These are phyloP conservation scores for Caenorhabditis sp. DNA, from an alignment of 2,888 invertebrate genomes.

Conservation along the genomic window DNA sequence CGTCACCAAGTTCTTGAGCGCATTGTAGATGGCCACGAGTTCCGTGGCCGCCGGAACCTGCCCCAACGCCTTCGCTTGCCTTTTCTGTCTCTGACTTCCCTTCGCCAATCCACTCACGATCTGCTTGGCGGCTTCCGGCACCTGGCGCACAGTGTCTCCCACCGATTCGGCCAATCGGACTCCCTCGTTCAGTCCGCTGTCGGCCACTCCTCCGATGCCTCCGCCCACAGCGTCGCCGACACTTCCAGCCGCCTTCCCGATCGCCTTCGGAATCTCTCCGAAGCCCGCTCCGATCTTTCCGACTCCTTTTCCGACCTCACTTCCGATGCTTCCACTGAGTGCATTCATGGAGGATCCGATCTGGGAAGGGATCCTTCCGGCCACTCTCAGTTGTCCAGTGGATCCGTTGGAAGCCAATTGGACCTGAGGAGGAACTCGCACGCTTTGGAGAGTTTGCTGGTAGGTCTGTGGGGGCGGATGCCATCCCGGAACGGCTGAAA, in stretches of 20 bases:
- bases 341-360: constrained; percentile 1
- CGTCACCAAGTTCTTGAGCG: not conserved
- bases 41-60: constrained; percentile 3
- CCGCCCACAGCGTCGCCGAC: constrained; percentile 40
- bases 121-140: not conserved
- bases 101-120: not conserved
- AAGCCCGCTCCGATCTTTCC: constrained; percentile 30
- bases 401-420: not conserved
- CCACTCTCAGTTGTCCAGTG: not conserved
- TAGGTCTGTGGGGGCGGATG: constrained; percentile 6
- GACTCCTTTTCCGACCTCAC: constrained; percentile 28
- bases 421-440: not conserved
- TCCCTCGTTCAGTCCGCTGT: constrained; percentile 33
- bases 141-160: constrained; percentile 27
- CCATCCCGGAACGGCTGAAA: constrained; percentile 25
- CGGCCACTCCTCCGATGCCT: constrained; percentile 22
- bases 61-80: not conserved
- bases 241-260: constrained; percentile 38
- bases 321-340: constrained; percentile 4
- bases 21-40: constrained; percentile 11
- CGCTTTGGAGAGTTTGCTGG: constrained; percentile 1
- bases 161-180: constrained; percentile 30
- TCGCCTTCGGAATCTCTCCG: constrained; percentile 36
- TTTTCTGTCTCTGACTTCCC: constrained; percentile 4
- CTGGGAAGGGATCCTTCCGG: constrained; percentile 10